These are phyloP conservation scores for Rhea americana DNA, from an alignment of 2,113 vertebrate genomes.

Conservation along the genomic window DNA sequence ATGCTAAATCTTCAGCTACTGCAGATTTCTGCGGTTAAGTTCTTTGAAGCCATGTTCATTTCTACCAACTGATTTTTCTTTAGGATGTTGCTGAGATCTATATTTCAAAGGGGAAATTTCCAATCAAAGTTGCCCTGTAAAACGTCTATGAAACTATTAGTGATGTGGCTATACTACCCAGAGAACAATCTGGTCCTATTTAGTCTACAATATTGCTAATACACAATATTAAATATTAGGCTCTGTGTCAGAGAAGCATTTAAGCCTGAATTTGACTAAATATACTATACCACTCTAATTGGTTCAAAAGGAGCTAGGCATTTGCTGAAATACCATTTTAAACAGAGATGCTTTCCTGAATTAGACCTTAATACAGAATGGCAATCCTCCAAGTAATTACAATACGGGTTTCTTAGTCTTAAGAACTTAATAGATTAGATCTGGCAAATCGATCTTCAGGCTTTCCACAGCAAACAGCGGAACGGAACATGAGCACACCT, in stretches of 20 bases:
- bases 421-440: rapidly evolving
- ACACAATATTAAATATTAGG: background rate
- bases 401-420: background rate
- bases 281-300: background rate
- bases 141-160: background rate
- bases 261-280: background rate
- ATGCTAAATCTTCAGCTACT: background rate
- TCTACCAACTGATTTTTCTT: background rate
- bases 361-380: background rate
- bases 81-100: background rate
- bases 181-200: background rate
- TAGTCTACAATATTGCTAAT: background rate
- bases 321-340: background rate
- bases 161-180: background rate
- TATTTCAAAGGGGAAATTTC: background rate
- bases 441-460: background rate
- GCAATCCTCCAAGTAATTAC: background rate
- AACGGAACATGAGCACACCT: rapidly evolving
- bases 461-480: background rate
- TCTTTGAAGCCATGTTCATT: background rate
- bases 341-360: background rate
- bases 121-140: background rate
- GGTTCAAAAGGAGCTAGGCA: background rate
- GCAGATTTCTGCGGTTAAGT: background rate
- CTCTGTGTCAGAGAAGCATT: background rate